Evolutionary conservation across 2,888 invertebrate species (phyloP).

Genomic region (Drosophila borborema): DNA sequence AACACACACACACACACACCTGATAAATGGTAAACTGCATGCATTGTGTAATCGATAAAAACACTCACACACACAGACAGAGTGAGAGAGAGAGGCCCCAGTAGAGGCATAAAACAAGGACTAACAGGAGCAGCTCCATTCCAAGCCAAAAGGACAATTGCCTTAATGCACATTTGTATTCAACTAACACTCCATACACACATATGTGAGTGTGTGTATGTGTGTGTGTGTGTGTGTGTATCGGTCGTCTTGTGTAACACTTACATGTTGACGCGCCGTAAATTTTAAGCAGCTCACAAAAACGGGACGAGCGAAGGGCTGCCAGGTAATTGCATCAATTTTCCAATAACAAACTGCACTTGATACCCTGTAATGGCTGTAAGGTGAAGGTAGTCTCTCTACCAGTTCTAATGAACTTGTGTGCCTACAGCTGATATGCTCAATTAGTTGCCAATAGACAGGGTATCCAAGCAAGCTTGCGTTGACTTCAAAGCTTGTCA

Average conservation of each 20-base stretch:
- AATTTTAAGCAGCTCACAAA: constrained; percentile 34
- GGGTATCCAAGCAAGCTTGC: background rate
- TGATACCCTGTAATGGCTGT: background rate
- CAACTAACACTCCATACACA: constrained; percentile 5
- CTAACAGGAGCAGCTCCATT: constrained; percentile 9
- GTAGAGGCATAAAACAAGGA: constrained; percentile 23
- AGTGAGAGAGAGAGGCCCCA: constrained; percentile 25
- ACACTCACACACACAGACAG: constrained; percentile 8
- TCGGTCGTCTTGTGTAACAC: constrained; percentile 34
- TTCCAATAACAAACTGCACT: constrained; percentile 9
- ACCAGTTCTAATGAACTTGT: background rate
- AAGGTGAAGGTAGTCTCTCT: background rate
- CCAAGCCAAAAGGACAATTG: constrained; percentile 50
- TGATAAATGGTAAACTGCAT: constrained; percentile 77
- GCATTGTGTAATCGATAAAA: constrained; percentile 79
- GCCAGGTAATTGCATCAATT: constrained; percentile 23
- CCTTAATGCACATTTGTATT: constrained; percentile 52
- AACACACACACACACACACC: constrained; percentile 38
- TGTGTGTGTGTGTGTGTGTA: constrained; percentile 14
- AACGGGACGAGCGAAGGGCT: background rate
- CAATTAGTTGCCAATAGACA: background rate
- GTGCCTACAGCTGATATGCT: background rate
- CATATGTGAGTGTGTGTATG: background rate
- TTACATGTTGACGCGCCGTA: constrained; percentile 45
- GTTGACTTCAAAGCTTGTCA: no score